Base-by-base conservation (phyloP, 1,140 invertebrate genomes). In the Temnothorax longispinosus region DNA sequence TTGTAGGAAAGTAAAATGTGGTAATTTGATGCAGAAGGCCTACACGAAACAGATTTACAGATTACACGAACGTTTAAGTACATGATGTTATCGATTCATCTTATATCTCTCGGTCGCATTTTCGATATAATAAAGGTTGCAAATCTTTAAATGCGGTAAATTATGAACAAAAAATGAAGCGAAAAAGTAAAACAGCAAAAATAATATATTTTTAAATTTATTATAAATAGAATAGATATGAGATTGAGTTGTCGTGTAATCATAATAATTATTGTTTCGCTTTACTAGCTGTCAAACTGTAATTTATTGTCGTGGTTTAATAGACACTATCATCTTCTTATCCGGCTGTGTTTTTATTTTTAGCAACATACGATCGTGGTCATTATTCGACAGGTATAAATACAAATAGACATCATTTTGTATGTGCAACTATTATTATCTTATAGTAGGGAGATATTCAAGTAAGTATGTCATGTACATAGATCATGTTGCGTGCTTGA, bases 341-440 rank as follows among this genome's bases (percentile, higher is more conserved):
- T 32, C 15, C 5, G 6, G 10, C 13, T 21, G n/a, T n/a, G 3
- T 65, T 65, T 78, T 65, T 21, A 65, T 78, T 65, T 35, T 3
- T 32, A n/a, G 27, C 52, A n/a, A 41, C 35, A 58, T 13, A 15
- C 50, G 41, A 52, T 35, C 44, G 18, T 27, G 18, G 58, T 62
- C 56, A 0, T 74, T 52, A 65, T 44, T 35, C 7, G 44, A 35
- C n/a, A 21, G 18, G 1, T 15, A 78, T 47, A 65, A 54, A 0
- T 21, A 27, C 54, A 27, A 38, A 60, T 74, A 67, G 35, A 13
- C 35, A 65, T 52, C 18, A 65, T 50, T 65, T 65, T 50, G 15
- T 64, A 77, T 5, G 32, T 21, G 27, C n/a, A 65, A 65, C 60
- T 78, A 65, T 35, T 65, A 78, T 78, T 78, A 78, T 65, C 75